Evolutionary conservation across 1,140 invertebrate genomes (phyloP), one percentile per base, ranked within the genome.

Genomic region (Drosophila ercepeae): DNA sequence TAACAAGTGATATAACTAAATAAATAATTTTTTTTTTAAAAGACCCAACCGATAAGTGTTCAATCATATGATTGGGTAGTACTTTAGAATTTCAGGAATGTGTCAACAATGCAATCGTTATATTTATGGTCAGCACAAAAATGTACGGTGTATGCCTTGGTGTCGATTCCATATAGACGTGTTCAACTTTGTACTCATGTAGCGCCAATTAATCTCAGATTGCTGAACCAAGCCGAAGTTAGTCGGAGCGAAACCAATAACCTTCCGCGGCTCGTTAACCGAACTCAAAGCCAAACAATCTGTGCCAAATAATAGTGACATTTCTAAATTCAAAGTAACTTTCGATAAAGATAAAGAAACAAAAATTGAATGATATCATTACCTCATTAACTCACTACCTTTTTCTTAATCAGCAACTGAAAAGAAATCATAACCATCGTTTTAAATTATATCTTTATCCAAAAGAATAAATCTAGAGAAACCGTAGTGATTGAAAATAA

Each of bases 41-140:
- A n/a, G 36, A 27, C 23, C 39, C 34, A 41, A 44, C 11, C 14
- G 39, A 13, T 9, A 42, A 16, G 29, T 13, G 21, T 29, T 64
- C 23, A 14, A 61, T 64, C 60, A 64, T 64, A 64, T 64, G 60
- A 48, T 59, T 36, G 25, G 21, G 13, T 36, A 32, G 27, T 21
- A 29, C n/a, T 27, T 0, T n/a, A 19, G 29, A 64, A 61, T 29
- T 7, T 23, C 42, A n/a, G 8, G 23, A 19, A 14, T 39, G 29
- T 64, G 21, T 46, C 55, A 48, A 64, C 21, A 39, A 16, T 46
- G 41, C 53, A 2, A 41, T 42, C 36, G 36, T 34, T 45, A 39
- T 61, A 60, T 60, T 46, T 27, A 64, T 61, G 21, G 16, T 45
- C 18, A 25, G 13, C 41, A 63, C 44, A 60, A 25, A 4, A 23